A percentile compares a stretch with the other conserved stretches of the same genome.
phyloP scores from a whole-genome alignment of 2,797 vertebrate genomes.

The Muscicapa striata region DNA sequence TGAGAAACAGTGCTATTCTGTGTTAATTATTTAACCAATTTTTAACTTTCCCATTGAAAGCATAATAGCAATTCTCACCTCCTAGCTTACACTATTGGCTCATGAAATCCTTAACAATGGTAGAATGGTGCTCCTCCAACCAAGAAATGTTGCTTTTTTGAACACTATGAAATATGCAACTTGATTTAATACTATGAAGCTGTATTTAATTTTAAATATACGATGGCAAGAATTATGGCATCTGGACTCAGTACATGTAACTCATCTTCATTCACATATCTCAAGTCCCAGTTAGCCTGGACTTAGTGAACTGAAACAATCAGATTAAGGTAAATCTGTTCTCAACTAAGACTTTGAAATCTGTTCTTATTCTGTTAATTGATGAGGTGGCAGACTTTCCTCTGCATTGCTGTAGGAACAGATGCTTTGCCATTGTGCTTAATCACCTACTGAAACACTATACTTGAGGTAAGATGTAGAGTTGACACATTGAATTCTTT shows the following conservation, averaged over 20 bases:
- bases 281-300: not conserved
- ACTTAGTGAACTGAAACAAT: not conserved
- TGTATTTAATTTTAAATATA: not conserved
- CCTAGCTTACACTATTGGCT: fast-evolving
- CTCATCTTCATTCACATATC: not conserved
- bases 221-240: not conserved
- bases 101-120: not conserved
- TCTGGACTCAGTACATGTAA: not conserved
- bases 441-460: not conserved
- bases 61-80: not conserved
- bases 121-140: not conserved
- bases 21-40: not conserved
- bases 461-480: not conserved
- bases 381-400: not conserved
- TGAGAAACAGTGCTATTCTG: not conserved
- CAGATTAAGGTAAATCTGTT: not conserved
- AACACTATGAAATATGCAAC: not conserved
- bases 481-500: not conserved
- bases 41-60: not conserved
- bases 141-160: not conserved
- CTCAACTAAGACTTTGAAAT: not conserved
- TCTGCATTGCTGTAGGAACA: not conserved
- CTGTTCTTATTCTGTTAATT: not conserved
- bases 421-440: not conserved
- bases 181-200: not conserved